Base-by-base conservation (phyloP, 2,797 vertebrate species). In the Diplodus sargus region DNA sequence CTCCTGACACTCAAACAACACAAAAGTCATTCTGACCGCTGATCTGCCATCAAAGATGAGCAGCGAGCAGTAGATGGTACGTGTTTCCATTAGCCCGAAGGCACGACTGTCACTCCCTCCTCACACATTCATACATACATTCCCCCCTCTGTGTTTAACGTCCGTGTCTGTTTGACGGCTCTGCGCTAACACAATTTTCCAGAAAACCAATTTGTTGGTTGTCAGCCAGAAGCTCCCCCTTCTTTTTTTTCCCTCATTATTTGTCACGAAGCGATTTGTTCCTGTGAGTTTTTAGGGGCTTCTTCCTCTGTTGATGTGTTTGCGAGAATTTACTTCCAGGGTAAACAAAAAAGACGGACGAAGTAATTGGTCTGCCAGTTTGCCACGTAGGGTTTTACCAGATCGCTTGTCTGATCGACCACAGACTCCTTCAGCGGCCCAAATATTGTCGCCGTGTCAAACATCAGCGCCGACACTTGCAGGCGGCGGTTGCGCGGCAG, bases 131-230 rank as follows among this genome's bases (percentile, higher is more conserved):
- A 75, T 57, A 25, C 70, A 42, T 76, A 60, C 66, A 74, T 39
- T 78, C 52, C 69, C 52, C 69, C 16, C n/a, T 62, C 80, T 66
- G 66, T 84, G 58, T 86, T 89, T 89, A 86, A 85, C 78, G 77
- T 48, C 76, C 39, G 74, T 42, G 43, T 88, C 80, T 89, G 62
- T 85, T 79, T 87, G 86, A 89, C 66, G 18, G 61, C 80, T 79
- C 54, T 64, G 56, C 53, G 56, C 78, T 82, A 87, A 92, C 86
- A 89, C 86, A 86, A 83, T 90, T 89, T 87, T 91, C 79, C 74
- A 86, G 82, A 92, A 92, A 93, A 91, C 79, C 88, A 89, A 92
- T 92, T 91, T 92, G 85, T 88, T 89, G 78, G 59, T 87, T 91
- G 91, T 92, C 91, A 89, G 73, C 85, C 83, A 86, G 78, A 81